Evolutionary conservation across 1,140 invertebrate species (phyloP), one percentile per base, ranked within the genome.

Genomic region (Diploscapter pachys): DNA sequence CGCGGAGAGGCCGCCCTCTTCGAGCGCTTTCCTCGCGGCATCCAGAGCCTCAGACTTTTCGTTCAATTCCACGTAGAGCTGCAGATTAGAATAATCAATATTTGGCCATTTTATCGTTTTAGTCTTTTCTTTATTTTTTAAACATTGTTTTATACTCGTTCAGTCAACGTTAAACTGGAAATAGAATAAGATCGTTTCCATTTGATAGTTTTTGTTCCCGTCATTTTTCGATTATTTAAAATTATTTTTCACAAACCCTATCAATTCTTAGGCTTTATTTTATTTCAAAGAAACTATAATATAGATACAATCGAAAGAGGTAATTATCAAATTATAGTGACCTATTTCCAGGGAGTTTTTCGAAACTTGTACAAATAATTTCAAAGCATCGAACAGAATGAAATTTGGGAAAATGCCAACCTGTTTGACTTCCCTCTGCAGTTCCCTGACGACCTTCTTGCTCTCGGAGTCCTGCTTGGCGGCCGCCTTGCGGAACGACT

Each of bases 31-130:
- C 56, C 2, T 76, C 11, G 71, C 57, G 2, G 4, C 11, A 57
- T 79, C 78, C 11, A 75, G 57, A 52, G 61, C 73, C 49, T 73
- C 63, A 11, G 70, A 62, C 66, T 79, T 79, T 8, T 79, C 78
- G 67, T 79, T 79, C 64, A 79, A 52, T 52, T 79, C 78, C 9
- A 63, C 62, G 56, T 79, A 79, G 3, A 79, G 63, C 65, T 79
- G 31, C 31, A 31, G 1, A 31, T 31, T 31, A 31, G 31, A 31
- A 52, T 31, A 31, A 31, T 31, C 31, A 31, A 31, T 31, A 31
- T 31, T 31, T 31, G 31, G 1, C 31, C 31, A 31, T 31, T 31
- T 31, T 31, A 31, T 31, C 31, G 31, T 31, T 31, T 31, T 31
- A 31, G 31, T 31, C 31, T 1, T 31, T 31, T 31, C 31, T 31